A percentile compares a stretch with the other conserved stretches of the same genome.
phyloP scores from a whole-genome alignment of 2,888 invertebrate species.

The Amblyteles armatorius region DNA sequence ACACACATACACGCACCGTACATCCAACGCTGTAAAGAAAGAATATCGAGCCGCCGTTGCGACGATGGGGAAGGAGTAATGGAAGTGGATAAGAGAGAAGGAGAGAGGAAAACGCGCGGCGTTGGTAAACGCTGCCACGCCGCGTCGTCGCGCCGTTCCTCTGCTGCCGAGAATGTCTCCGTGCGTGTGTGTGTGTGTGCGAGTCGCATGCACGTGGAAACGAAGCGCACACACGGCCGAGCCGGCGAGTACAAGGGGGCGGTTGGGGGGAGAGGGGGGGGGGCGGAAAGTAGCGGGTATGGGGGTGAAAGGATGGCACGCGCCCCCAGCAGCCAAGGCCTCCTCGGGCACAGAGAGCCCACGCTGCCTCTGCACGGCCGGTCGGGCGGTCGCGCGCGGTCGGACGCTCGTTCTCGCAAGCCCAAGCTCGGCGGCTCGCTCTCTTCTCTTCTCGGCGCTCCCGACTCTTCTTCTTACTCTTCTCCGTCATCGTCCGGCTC shows the following conservation, averaged over 20 bases:
- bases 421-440: constrained; percentile 51
- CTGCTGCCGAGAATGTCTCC: constrained; percentile 13
- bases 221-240: constrained; percentile 7
- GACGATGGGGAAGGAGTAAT: constrained; percentile 48
- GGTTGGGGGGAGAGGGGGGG: background rate
- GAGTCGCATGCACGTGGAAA: background rate
- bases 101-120: constrained; percentile 21
- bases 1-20: background rate
- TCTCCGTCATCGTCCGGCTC: background rate
- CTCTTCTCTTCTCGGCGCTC: constrained; percentile 32
- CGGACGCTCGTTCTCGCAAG: constrained; percentile 63
- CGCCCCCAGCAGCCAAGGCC: constrained; percentile 70
- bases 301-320: constrained; percentile 72
- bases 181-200: background rate
- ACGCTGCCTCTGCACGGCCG: constrained; percentile 67
- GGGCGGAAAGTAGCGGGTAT: constrained; percentile 35
- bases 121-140: constrained; percentile 50
- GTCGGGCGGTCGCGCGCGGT: constrained; percentile 58
- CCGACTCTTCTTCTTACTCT: background rate
- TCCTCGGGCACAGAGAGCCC: constrained; percentile 61
- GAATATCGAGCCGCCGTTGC: constrained; percentile 48
- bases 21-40: constrained; percentile 34
- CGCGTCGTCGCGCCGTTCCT: constrained; percentile 29
- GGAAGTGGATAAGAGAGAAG: constrained; percentile 45
- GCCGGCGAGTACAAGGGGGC: constrained; percentile 11